Evolutionary conservation across 2,888 invertebrate genomes (phyloP).

Genomic region (Tenthredo livida): DNA sequence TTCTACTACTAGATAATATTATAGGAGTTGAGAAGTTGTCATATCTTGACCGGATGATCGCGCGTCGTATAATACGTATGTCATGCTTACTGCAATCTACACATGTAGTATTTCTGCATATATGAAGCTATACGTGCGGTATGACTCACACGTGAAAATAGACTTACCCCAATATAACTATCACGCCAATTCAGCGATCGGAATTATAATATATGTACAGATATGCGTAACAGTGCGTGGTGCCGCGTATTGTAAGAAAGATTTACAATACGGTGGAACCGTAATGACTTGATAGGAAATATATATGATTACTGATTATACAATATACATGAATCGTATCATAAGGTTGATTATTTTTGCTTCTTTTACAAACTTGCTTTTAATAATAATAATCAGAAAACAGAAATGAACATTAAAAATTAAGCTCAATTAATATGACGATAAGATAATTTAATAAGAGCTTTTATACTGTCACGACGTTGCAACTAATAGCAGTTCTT

Average conservation of each 20-base stretch:
- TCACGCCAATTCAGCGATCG: constrained; percentile 36
- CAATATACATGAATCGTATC: neutral
- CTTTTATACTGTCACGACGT: neutral
- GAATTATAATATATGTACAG: constrained; percentile 1
- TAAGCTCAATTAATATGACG: neutral
- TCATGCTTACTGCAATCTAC: neutral
- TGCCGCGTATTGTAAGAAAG: neutral
- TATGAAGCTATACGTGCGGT: neutral
- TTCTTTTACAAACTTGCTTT: neutral
- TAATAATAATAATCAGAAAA: neutral
- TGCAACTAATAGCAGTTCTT: neutral
- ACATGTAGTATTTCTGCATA: neutral
- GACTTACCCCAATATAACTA: neutral
- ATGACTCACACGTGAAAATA: constrained; percentile 39
- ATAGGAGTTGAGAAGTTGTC: neutral
- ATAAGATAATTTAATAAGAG: neutral
- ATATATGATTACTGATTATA: neutral
- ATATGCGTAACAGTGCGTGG: neutral
- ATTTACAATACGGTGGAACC: neutral
- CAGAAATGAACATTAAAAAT: neutral
- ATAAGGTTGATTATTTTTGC: neutral
- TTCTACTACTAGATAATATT: neutral
- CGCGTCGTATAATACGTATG: neutral
- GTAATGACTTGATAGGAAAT: neutral
- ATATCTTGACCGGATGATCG: constrained; percentile 10